A percentile compares a stretch with the other conserved stretches of the same genome.
Conservation (phyloP, 2,113 vertebrate species). For the Pogona vitticeps region DNA sequence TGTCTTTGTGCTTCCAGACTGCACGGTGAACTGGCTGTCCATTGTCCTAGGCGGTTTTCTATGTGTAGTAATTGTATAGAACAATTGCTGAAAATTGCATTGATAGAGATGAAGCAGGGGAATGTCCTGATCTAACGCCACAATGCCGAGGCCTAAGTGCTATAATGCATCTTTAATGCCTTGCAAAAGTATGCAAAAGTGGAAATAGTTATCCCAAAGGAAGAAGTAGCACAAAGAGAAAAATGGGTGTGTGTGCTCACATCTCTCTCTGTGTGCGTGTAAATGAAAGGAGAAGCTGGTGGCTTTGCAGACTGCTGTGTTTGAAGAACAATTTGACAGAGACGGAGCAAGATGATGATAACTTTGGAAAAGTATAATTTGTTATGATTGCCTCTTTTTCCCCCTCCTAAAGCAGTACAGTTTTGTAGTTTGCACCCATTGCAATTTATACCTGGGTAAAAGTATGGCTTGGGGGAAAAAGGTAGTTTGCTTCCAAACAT, state of each 20-base stretch:
- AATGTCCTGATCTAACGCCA: constrained; percentile 64
- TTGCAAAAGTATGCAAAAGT: constrained; percentile 75
- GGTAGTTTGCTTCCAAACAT: constrained; percentile 56
- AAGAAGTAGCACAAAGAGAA: constrained; percentile 70
- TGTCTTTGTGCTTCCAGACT: no score
- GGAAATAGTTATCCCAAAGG: constrained; percentile 69
- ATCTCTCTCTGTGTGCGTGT: neutral
- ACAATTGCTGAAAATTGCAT: constrained; percentile 66
- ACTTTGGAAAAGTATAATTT: constrained; percentile 81
- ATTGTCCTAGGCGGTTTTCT: no score
- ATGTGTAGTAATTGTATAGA: constrained; percentile 71
- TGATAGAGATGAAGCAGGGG: constrained; percentile 74
- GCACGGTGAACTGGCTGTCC: no score
- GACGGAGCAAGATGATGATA: constrained; percentile 80
- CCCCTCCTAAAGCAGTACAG: constrained; percentile 61
- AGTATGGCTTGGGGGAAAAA: constrained; percentile 59
- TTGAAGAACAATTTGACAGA: constrained; percentile 80
- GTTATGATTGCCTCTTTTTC: constrained; percentile 74
- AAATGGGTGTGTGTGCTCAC: neutral
- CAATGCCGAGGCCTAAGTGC: constrained; percentile 69
- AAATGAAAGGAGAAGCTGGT: constrained; percentile 51
- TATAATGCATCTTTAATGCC: constrained; percentile 66
- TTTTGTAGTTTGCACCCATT: constrained; percentile 67
- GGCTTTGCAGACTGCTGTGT: constrained; percentile 73
- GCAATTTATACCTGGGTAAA: constrained; percentile 74